Base-by-base conservation (phyloP, 2,888 invertebrate genomes). In the Xestia c-nigrum region DNA sequence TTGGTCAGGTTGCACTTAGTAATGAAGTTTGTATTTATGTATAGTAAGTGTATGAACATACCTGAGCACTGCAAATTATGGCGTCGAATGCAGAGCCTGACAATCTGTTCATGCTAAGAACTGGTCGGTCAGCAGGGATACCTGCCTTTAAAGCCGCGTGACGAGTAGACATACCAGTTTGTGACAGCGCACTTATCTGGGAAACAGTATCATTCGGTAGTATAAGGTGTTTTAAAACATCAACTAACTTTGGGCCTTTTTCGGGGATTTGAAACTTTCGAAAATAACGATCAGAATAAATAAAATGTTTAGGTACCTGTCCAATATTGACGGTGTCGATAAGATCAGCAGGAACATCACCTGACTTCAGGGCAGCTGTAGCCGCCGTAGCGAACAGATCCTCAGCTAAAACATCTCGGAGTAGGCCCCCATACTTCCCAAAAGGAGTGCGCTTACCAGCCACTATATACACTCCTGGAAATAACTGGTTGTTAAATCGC, bases 241-340 rank as follows among this genome's bases (percentile, higher is more conserved):
- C 5, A 19, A 24, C 14, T 19, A 19, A 4, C 59, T 38, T 4
- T 31, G 31, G 31, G 31, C 19, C 31, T 16, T 31, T 40, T 3
- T 12, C 38, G 3, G 24, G 6, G 6, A 10, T 24, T 47, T 47
- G 19, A 19, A 65, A 24, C 24, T 24, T 24, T 47, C 24, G 19
- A 19, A 65, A 24, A 19, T 24, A 65, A 24, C 10, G 19, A 43
- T n/a, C 14, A 40, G 1, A 14, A 6, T 21, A 21, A 5, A 21
- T 24, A 12, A 24, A 12, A 19, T 59, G 40, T 14, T 43, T 64
- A 31, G 31, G 31, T 31, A 78, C 78, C 78, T 70, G 43, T 19
- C 84, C 84, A 3, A 84, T 81, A 57, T 85, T 85, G 47, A 85
- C 79, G n/a, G 85, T 85, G 46, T 86, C 85, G 16, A 86, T 64